Evolutionary conservation across 2,888 invertebrate species (phyloP).

Genomic region (Pyrrhia umbra): DNA sequence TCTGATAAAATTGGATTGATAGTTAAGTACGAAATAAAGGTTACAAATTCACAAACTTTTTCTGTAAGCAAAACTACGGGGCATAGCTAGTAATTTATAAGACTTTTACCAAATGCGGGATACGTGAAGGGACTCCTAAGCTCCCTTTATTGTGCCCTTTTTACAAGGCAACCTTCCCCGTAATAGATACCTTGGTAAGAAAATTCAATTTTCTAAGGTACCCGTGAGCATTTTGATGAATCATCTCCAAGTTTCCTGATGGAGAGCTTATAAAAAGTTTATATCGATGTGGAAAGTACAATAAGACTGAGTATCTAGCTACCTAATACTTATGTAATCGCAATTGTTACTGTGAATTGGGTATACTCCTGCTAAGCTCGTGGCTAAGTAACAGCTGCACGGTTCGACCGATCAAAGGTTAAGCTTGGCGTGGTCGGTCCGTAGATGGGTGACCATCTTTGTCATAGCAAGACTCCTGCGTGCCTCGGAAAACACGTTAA

Average conservation of each 20-base stretch:
- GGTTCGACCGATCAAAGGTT: too few species aligned
- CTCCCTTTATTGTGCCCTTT: slow-evolving; percentile 13
- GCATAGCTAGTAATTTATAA: slow-evolving; percentile 22
- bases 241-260: slow-evolving; percentile 35
- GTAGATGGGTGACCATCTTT: too few species aligned
- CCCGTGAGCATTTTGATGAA: slow-evolving; percentile 56
- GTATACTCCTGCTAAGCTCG: too few species aligned
- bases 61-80: too few species aligned
- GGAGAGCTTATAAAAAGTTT: slow-evolving; percentile 11
- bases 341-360: too few species aligned
- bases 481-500: too few species aligned
- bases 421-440: too few species aligned
- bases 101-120: slow-evolving; percentile 16
- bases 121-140: slow-evolving; percentile 38
- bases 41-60: background rate
- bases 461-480: too few species aligned
- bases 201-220: slow-evolving; percentile 54
- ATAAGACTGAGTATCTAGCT: too few species aligned
- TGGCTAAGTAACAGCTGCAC: too few species aligned
- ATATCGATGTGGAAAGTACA: too few species aligned
- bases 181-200: slow-evolving; percentile 47
- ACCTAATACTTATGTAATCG: too few species aligned
- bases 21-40: background rate
- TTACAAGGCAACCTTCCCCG: slow-evolving; percentile 9
- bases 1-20: background rate